Evolutionary conservation across 2,797 vertebrate species (phyloP).

Genomic region (Chelon auratus): DNA sequence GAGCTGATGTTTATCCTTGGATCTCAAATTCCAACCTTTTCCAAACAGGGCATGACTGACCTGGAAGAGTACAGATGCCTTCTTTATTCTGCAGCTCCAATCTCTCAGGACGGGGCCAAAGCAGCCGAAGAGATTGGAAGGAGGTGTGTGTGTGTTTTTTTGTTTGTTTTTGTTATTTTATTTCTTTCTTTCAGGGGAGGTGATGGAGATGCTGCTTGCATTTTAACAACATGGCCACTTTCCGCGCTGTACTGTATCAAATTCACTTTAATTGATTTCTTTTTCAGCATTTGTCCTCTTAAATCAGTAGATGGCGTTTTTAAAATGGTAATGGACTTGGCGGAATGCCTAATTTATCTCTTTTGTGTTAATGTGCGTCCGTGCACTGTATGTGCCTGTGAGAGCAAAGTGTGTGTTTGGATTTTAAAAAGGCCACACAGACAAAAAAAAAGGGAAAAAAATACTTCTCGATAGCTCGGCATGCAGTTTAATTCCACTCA

Average conservation of each 20-base stretch:
- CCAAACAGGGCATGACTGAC: conserved; percentile 82
- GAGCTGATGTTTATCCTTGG: conserved; percentile 84
- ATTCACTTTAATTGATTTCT: conserved; percentile 92
- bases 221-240: conserved; percentile 90
- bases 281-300: conserved; percentile 87
- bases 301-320: conserved; percentile 90
- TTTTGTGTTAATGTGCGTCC: conserved; percentile 50
- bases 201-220: conserved; percentile 89
- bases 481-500: conserved; percentile 59
- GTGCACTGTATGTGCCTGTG: conserved; percentile 22
- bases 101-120: conserved; percentile 81
- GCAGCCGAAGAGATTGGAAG: conserved; percentile 86
- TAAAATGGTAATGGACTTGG: conserved; percentile 88
- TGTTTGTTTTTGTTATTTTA: not conserved
- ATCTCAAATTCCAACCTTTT: conserved; percentile 84
- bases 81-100: conserved; percentile 84
- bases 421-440: conserved; percentile 5
- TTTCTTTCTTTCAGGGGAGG: conserved; percentile 66
- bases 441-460: conserved; percentile 28
- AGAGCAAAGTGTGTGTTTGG: conserved; percentile 75
- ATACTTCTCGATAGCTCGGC: conserved; percentile 45
- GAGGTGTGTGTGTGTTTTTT: conserved; percentile 15
- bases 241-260: conserved; percentile 89
- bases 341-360: conserved; percentile 83
- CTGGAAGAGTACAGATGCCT: conserved; percentile 84